phyloP scores from a whole-genome alignment of 2,797 vertebrate genomes.

The Artibeus lituratus region DNA sequence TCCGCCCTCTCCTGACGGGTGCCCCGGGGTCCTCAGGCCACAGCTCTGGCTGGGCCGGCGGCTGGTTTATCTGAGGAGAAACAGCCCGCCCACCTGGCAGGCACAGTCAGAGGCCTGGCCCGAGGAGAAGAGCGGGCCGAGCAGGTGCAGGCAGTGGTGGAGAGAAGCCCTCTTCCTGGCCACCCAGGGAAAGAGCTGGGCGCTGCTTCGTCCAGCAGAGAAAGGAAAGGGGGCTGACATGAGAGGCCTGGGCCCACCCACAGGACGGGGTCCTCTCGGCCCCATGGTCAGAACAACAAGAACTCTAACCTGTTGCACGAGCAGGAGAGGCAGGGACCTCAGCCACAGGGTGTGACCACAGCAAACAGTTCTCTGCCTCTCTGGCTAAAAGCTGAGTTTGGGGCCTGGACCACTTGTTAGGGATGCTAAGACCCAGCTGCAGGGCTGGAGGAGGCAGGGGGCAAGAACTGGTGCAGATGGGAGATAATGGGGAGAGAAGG shows the following conservation, averaged over 20 bases:
- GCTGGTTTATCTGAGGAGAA: background rate
- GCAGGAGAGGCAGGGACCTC: no score
- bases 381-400: background rate
- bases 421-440: rapidly evolving
- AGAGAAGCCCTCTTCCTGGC: background rate
- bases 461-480: background rate
- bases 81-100: background rate
- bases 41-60: background rate
- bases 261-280: rapidly evolving
- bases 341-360: background rate
- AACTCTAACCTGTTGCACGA: background rate
- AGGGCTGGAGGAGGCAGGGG: background rate
- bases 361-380: background rate
- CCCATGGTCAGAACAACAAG: background rate
- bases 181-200: background rate
- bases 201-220: background rate
- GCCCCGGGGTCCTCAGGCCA: background rate
- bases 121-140: rapidly evolving
- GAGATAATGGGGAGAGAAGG: background rate
- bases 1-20: background rate
- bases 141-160: rapidly evolving
- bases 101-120: no score
- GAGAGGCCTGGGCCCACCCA: background rate
- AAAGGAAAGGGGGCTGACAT: background rate
- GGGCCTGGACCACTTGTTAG: background rate